Evolutionary conservation across 2,113 vertebrate species (phyloP), one percentile per base, ranked within the genome.

Genomic region (Theristicus caerulescens): DNA sequence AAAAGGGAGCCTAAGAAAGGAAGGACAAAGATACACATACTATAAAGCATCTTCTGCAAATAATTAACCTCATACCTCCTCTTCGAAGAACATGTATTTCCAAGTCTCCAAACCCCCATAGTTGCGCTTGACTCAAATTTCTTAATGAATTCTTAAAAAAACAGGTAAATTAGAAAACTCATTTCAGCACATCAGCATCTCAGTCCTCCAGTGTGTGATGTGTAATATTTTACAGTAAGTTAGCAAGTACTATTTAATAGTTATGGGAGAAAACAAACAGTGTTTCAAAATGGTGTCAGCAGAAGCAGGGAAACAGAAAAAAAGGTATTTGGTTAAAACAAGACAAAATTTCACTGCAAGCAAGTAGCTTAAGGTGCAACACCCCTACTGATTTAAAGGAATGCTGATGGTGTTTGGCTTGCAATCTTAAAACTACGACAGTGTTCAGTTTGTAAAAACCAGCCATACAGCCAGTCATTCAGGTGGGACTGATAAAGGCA

Each of bases 1-100:
- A 99, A 99, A 73, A 99, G 98, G 38, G 99, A 99, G 9, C 99
- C 99, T 99, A 94, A 94, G 42, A 19, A 59, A 26, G 18, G 82
- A 80, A 93, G 36, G 27, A 82, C 4, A 96, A 52, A 79, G 72
- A 93, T 58, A 90, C 5, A 16, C 14, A 49, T 1, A 22, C 10
- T 65, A 27, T 20, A 72, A 69, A 65, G 16, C 24, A 88, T 8
- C 31, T 59, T 71, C 38, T 52, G 54, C 20, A 94, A 76, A 76
- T 42, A 51, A 92, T 10, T 24, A 76, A 90, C 7, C 3, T 49
- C 2, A 0, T 12, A n/a, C 10, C 13, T 52, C 24, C 25, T 4
- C 59, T 96, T 67, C 13, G 32, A 90, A 61, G 20, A 83, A 12
- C 20, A 57, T 4, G 4, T 36, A 77, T 52, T 69, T 71, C 34